Conservation (phyloP, 2,797 vertebrate genomes). For the Lophura swinhoii region DNA sequence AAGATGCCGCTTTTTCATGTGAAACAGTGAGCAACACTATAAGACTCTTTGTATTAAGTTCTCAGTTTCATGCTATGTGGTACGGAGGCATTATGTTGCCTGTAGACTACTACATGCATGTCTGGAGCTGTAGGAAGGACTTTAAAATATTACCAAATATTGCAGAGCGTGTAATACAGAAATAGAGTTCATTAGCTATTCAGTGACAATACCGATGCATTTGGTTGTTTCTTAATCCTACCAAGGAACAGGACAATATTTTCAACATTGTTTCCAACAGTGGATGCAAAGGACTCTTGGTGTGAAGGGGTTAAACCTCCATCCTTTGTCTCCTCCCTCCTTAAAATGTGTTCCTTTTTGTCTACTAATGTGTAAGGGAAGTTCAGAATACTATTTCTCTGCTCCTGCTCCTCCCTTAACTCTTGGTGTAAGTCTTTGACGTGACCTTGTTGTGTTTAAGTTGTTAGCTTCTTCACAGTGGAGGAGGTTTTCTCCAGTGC, state of each 20-base stretch:
- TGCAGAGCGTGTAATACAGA: neutral
- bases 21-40: neutral
- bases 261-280: neutral
- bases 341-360: neutral
- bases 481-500: neutral
- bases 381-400: neutral
- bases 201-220: neutral
- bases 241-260: neutral
- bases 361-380: neutral
- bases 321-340: neutral
- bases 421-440: neutral
- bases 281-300: neutral
- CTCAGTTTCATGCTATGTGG: neutral
- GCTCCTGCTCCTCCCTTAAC: neutral
- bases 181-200: neutral
- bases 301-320: neutral
- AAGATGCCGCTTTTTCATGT: constrained; percentile 6
- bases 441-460: neutral
- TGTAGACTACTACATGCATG: neutral
- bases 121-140: neutral
- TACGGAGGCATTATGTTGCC: neutral
- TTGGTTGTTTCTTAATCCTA: neutral
- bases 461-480: neutral
- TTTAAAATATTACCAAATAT: neutral
- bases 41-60: constrained; percentile 1